Base-by-base conservation (phyloP, 2,888 invertebrate species). In the Drosophila nr. perissopoda region DNA sequence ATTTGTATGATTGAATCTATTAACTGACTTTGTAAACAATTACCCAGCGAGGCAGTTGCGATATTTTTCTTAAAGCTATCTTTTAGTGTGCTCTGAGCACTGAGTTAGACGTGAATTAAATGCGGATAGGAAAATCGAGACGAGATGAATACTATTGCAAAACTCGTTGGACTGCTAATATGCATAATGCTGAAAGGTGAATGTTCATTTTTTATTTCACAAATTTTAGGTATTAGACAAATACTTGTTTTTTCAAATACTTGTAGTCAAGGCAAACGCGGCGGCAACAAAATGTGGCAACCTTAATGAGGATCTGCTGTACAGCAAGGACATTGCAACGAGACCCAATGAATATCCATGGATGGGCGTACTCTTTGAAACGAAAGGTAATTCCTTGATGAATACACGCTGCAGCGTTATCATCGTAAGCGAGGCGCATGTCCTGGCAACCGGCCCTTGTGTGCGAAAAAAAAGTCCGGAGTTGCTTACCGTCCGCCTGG, bases 291-390 rank as follows among this genome's bases (percentile, higher is more conserved):
- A 64, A 1, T 86, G 86, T 27, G 86, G 86, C 4, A 49, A 13
- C 1, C 61, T 86, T 16, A 74, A 82, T 8, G 86, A 86, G 53
- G 64, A 72, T 2, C 16, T 77, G 25, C 59, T 87, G n/a, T 82
- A 72, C 33, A 49, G 33, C n/a, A 58, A 2, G 0, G n/a, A 36
- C 1, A 3, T 5, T 1, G 1, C 18, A 10, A 71, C 88, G 27
- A 73, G 70, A 13, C 88, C 88, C 5, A 49, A 79, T 5, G 88
- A 86, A 54, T 76, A 76, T 49, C 67, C 83, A 6, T 86, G 88
- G 86, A 58, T 86, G 7, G 86, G 88, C 1, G 2, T 84, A 10
- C 71, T 85, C 18, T 38, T 59, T 29, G 27, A 46, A 71, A 7
- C 6, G 18, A 13, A 4, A 0, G 7, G 13, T 38, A 4, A 13